A percentile compares a stretch with the other conserved stretches of the same genome.
phyloP scores from a whole-genome alignment of 1,140 invertebrate genomes.

The Drosophila paulistorum region DNA sequence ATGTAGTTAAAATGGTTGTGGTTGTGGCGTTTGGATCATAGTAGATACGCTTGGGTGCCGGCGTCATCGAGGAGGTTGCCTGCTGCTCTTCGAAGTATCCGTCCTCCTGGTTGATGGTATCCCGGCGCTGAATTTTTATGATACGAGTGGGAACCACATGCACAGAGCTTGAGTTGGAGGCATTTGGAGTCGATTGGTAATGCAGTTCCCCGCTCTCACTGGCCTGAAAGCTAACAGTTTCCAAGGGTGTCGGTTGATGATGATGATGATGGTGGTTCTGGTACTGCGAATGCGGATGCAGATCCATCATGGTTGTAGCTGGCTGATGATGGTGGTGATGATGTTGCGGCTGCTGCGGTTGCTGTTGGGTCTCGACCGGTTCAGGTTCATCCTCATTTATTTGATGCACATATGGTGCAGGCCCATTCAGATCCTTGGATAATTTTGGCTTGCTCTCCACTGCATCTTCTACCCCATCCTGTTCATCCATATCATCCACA shows the following conservation, averaged over 20 bases:
- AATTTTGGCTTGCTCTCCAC: slow-evolving; percentile 69
- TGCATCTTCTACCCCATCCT: slow-evolving; percentile 48
- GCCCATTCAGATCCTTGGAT: slow-evolving; percentile 46
- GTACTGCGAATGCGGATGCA: slow-evolving; percentile 43
- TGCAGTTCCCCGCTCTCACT: slow-evolving; percentile 68
- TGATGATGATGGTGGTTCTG: slow-evolving; percentile 30
- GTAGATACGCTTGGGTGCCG: slow-evolving; percentile 62
- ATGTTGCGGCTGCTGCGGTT: slow-evolving; percentile 35
- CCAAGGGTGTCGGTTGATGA: slow-evolving; percentile 35
- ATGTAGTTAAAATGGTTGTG: slow-evolving; percentile 51
- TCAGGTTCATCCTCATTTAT: slow-evolving; percentile 53
- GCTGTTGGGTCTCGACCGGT: slow-evolving; percentile 51
- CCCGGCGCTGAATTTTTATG: slow-evolving; percentile 71
- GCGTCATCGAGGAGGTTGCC: slow-evolving; percentile 32
- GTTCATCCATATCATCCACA: slow-evolving; percentile 75
- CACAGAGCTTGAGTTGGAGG: slow-evolving; percentile 37
- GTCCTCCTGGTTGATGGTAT: slow-evolving; percentile 57
- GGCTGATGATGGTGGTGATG: slow-evolving; percentile 41
- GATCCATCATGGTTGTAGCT: slow-evolving; percentile 55
- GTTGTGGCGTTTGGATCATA: slow-evolving; percentile 54
- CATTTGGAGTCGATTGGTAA: slow-evolving; percentile 50
- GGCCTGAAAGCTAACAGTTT: slow-evolving; percentile 68
- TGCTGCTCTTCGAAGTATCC: slow-evolving; percentile 59
- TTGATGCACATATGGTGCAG: slow-evolving; percentile 46
- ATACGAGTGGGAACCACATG: slow-evolving; percentile 70